Percentiles rank a stretch among this genome's conserved stretches.
phyloP scores from a whole-genome alignment of 2,113 vertebrate species.

The Mesitornis unicolor region DNA sequence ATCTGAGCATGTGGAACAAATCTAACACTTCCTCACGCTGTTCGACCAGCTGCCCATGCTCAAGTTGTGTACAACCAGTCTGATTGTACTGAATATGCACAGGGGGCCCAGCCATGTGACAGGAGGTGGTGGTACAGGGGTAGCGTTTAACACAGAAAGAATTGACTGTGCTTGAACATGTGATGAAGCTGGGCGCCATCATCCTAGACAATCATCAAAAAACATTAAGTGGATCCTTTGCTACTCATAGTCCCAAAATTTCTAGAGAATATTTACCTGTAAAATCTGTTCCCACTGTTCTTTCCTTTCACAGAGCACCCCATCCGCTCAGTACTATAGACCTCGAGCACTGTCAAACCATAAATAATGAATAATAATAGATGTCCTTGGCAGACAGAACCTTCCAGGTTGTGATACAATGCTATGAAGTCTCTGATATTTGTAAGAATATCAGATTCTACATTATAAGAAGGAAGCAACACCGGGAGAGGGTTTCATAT shows the following conservation, averaged over 20 bases:
- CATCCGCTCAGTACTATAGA: neutral
- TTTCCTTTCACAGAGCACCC: neutral
- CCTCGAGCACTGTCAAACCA: neutral
- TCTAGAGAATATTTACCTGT: neutral
- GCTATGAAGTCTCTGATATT: neutral
- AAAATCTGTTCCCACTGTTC: neutral
- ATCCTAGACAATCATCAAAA: neutral
- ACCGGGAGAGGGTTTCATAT: neutral
- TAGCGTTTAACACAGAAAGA: neutral
- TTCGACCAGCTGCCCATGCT: neutral
- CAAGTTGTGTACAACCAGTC: neutral
- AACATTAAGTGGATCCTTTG: neutral
- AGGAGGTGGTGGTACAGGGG: neutral
- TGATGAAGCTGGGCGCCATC: neutral
- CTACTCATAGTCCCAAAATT: neutral
- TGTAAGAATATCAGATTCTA: neutral
- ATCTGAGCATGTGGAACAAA: neutral
- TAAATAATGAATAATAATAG: neutral
- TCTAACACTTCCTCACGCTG: neutral
- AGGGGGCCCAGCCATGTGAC: neutral
- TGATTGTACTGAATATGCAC: neutral
- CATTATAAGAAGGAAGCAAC: neutral
- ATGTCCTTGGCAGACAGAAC: neutral
- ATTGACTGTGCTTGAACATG: neutral
- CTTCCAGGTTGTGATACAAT: neutral